These are phyloP conservation scores for Corythornis madagascariensis DNA, from an alignment of 2,113 vertebrate genomes.

Conservation along the genomic window DNA sequence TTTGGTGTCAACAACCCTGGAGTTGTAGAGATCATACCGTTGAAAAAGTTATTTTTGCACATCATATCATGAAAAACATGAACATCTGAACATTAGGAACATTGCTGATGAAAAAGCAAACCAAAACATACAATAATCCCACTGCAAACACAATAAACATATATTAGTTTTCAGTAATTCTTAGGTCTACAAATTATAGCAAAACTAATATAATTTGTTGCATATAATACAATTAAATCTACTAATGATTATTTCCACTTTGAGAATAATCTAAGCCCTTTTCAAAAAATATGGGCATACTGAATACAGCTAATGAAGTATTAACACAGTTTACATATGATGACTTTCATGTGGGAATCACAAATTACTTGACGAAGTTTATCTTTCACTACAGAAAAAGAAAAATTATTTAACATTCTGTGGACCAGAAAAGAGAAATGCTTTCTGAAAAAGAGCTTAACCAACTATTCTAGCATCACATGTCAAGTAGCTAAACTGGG, in stretches of 20 bases:
- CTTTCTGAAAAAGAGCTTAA: background rate
- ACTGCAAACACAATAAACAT: background rate
- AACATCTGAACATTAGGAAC: background rate
- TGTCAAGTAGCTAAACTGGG: slow-evolving; percentile 19
- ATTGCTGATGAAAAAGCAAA: background rate
- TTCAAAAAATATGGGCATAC: background rate
- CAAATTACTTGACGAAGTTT: background rate
- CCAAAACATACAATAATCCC: background rate
- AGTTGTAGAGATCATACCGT: too few species aligned
- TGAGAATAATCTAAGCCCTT: background rate
- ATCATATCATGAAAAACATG: background rate
- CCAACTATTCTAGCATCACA: background rate
- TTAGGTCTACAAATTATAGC: background rate
- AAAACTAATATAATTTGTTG: background rate
- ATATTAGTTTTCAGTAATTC: background rate
- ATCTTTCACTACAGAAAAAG: background rate
- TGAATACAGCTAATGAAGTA: background rate
- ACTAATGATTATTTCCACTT: background rate
- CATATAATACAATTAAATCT: background rate
- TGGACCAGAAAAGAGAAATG: background rate
- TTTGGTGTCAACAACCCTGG: too few species aligned
- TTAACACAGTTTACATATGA: background rate
- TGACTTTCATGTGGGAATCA: background rate
- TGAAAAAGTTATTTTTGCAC: background rate
- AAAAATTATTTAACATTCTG: background rate